phyloP scores from a whole-genome alignment of 2,797 vertebrate genomes.

The Poecile montanus region DNA sequence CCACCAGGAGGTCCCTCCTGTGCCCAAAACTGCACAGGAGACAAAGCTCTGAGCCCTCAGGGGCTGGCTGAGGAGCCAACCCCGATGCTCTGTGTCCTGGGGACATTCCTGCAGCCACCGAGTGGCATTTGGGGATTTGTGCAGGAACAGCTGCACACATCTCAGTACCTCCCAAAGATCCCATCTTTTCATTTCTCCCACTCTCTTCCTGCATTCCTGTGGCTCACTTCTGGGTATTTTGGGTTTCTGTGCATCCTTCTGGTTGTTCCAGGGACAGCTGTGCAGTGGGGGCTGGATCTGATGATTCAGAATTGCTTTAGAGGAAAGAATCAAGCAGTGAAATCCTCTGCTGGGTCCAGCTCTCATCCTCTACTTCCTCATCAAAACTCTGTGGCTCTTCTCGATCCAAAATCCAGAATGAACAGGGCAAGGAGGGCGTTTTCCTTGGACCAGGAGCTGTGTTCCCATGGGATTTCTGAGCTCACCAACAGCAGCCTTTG shows the following conservation, averaged over 20 bases:
- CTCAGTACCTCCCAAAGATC: background rate
- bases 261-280: background rate
- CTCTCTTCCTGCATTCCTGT: background rate
- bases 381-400: background rate
- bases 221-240: background rate
- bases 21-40: background rate
- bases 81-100: background rate
- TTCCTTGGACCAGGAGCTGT: background rate
- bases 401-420: background rate
- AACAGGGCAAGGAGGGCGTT: background rate
- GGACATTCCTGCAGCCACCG: background rate
- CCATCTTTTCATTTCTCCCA: background rate
- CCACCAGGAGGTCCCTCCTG: background rate
- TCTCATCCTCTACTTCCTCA: background rate
- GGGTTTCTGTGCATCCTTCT: background rate
- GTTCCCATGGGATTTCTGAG: background rate
- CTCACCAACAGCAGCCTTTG: background rate
- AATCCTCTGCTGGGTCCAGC: background rate
- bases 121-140: background rate
- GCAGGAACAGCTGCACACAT: background rate
- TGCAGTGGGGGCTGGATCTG: background rate
- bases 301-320: background rate
- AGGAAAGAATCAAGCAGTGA: background rate
- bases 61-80: background rate
- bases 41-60: background rate